Conservation (phyloP, 2,113 vertebrate genomes). For the Pelusios castaneus region DNA sequence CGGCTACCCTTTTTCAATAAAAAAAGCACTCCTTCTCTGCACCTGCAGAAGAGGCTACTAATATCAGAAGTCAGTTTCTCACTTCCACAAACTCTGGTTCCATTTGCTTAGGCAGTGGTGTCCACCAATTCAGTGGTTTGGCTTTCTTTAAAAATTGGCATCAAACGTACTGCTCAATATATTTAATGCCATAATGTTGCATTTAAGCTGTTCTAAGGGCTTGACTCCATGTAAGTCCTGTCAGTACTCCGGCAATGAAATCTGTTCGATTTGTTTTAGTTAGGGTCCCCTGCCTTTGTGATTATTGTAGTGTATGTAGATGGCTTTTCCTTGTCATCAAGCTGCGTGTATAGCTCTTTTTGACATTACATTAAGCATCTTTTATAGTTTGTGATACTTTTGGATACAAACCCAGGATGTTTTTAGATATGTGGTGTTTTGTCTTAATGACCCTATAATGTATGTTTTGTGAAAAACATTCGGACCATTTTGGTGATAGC, state of each 20-base stretch:
- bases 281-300: neutral
- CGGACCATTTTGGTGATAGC: neutral
- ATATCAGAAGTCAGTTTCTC: no score
- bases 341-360: neutral
- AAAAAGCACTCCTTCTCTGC: no score
- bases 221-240: neutral
- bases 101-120: no score
- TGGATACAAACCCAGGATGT: neutral
- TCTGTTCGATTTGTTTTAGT: neutral
- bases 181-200: neutral
- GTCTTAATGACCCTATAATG: neutral
- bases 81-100: no score
- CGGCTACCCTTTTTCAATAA: no score
- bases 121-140: no score
- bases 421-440: neutral
- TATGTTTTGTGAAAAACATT: slow-evolving; percentile 44
- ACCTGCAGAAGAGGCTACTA: no score
- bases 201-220: neutral
- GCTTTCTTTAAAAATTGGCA: no score
- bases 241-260: neutral
- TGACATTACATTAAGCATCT: neutral
- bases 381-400: slow-evolving; percentile 1
- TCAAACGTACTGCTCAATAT: no score
- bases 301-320: neutral
- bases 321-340: neutral